Evolutionary conservation across 2,888 invertebrate genomes (phyloP), one percentile per base, ranked within the genome.

Genomic region (Stenodera caucasica): DNA sequence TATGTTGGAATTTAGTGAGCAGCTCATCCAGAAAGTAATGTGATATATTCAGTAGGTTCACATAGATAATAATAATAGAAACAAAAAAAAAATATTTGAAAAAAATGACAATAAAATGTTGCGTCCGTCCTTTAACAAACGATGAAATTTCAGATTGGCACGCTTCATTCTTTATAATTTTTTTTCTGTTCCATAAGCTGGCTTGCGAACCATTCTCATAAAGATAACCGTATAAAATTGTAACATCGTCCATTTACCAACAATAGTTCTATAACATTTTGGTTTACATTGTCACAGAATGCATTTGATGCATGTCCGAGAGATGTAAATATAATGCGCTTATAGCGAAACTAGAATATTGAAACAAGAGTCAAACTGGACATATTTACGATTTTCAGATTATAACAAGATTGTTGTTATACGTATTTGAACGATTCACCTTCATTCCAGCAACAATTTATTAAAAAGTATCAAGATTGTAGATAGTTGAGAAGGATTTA

Each of bases 201-300:
- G 2, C 12, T 23, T 23, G 45, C 23, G 21, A 23, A 45, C 23
- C 5, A 11, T 45, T 23, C 45, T 23, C 12, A 12, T 45, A 45
- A 21, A 21, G 21, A 23, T 45, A 23, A 23, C 23, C n/a, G 7
- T 30, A 30, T 30, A 30, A 30, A 30, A 30, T 30, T 30, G 6
- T 45, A 23, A 23, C 6, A 45, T 45, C 21, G 45, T 23, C 45
- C 45, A 45, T 45, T 45, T 45, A 45, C 23, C 4, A 18, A 18
- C 23, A 52, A 33, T 29, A n/a, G 9, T 11, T n/a, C 30, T 33
- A 14, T 33, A 32, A 53, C 11, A 26, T 15, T 53, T 21, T 23
- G 12, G 33, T 53, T 53, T 53, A 53, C 53, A 53, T 33, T 53
- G 53, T 53, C 12, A 53, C 18, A 12, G 18, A 26, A 53, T 53